Evolutionary conservation across 1,140 invertebrate genomes (phyloP), one percentile per base, ranked within the genome.

Genomic region (Nephila pilipes): DNA sequence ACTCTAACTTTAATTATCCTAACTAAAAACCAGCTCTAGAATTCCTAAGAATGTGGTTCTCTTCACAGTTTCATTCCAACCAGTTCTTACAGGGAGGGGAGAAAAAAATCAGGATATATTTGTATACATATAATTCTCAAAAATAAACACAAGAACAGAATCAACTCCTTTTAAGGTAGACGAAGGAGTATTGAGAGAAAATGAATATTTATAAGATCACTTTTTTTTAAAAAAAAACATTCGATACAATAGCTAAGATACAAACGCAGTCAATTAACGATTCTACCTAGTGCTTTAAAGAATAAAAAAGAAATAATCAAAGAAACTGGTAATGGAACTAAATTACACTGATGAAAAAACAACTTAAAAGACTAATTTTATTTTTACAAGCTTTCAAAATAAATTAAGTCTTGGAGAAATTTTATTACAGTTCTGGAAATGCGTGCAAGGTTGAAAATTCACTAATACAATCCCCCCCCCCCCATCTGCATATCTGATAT

Each of bases 1-100:
- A 75, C 25, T 75, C 69, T 36, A 57, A 87, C 54, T 60, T 87
- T 87, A 60, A 60, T 85, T 87, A 87, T 63, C 22, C 32, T 57
- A 58, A 87, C 57, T 20, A 87, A 87, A 87, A 87, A 2, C 54
- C 8, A 60, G 14, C 16, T 36, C 16, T 0, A 32, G 12, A 69
- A 20, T 6, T 18, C 6, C 1, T 25, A 36, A 18, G 69, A 75
- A 75, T 32, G 65, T 25, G 5, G 60, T 8, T 65, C 14, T 12
- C n/a, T 65, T 75, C 29, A 75, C 16, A 36, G 0, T 14, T 75
- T 75, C 25, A 65, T 65, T 12, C n/a, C n/a, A n/a, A n/a, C n/a
- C n/a, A n/a, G n/a, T 75, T 18, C 18, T 32, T 36, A 5, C 5
- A 32, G 14, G 5, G 22, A 2, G 8, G 10, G 10, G 10, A 10